Evolutionary conservation across 2,113 vertebrate genomes (phyloP).

Genomic region (Micronycteris hirsuta): DNA sequence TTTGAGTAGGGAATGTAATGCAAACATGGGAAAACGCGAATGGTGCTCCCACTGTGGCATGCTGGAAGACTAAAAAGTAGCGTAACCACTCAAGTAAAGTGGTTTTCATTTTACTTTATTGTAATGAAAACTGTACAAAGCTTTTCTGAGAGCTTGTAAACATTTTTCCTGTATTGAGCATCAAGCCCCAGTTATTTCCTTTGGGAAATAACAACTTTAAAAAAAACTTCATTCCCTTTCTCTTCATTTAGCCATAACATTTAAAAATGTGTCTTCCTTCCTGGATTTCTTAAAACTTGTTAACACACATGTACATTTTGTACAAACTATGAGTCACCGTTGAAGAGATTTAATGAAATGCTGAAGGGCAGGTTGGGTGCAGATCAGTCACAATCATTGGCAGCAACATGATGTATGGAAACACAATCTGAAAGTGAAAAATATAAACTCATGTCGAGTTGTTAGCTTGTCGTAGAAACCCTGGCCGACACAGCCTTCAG

Average conservation of each 20-base stretch:
- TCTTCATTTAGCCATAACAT: slow-evolving; percentile 69
- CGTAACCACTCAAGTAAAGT: neutral
- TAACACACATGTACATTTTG: slow-evolving; percentile 92
- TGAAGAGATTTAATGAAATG: slow-evolving; percentile 94
- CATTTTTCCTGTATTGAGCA: neutral
- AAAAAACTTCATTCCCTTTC: slow-evolving; percentile 12
- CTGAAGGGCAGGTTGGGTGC: slow-evolving; percentile 91
- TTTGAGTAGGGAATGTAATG: neutral
- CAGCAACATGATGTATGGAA: slow-evolving; percentile 88
- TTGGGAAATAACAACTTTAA: slow-evolving; percentile 43
- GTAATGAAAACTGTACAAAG: neutral
- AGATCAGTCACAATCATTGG: slow-evolving; percentile 97
- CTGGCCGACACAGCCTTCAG: slow-evolving; percentile 24
- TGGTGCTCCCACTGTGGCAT: neutral
- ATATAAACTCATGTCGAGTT: slow-evolving; percentile 82
- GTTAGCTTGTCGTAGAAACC: slow-evolving; percentile 75
- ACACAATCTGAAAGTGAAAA: slow-evolving; percentile 85
- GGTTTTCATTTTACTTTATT: neutral
- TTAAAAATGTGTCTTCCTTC: slow-evolving; percentile 68
- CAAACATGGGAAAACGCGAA: neutral
- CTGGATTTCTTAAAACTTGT: slow-evolving; percentile 87
- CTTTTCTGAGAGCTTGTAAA: neutral
- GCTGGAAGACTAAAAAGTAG: neutral
- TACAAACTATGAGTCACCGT: slow-evolving; percentile 89
- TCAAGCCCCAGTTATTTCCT: slow-evolving; percentile 47